Percentiles rank a stretch among this genome's conserved stretches.
phyloP scores from a whole-genome alignment of 30 jellyfish, hydroid and myxozoan genomes.

The Turritopsis rubra region DNA sequence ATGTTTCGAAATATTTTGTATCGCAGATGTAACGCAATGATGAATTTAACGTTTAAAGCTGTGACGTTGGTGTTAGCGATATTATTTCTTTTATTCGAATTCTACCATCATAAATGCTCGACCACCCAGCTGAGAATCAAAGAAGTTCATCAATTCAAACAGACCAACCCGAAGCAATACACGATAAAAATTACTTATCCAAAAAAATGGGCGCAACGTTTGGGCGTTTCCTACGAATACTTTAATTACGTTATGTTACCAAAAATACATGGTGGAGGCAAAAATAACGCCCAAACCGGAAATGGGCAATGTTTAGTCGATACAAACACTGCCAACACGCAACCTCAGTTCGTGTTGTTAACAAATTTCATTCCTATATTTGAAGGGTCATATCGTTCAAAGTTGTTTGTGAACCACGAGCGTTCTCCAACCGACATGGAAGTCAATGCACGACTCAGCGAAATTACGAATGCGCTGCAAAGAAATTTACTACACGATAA shows the following conservation, averaged over 20 bases:
- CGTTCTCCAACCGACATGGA: constrained; percentile 35
- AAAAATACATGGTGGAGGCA: neutral
- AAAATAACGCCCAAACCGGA: neutral
- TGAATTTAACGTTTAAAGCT: too few species aligned
- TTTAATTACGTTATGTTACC: neutral
- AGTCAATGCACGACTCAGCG: constrained; percentile 30
- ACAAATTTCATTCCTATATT: constrained; percentile 60
- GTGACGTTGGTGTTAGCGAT: neutral
- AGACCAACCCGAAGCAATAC: neutral
- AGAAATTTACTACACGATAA: constrained; percentile 11
- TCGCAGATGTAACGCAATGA: neutral
- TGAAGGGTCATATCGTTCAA: constrained; percentile 23
- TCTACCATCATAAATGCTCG: neutral
- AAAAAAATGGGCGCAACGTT: neutral
- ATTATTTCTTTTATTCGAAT: neutral
- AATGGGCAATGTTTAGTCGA: neutral
- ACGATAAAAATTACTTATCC: neutral
- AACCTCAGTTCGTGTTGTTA: neutral
- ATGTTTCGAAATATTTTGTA: neutral
- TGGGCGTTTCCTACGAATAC: neutral
- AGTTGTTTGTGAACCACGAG: constrained; percentile 33
- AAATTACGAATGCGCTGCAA: constrained; percentile 22
- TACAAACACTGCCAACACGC: neutral
- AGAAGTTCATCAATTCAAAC: neutral
- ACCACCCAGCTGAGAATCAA: neutral